Base-by-base conservation (phyloP, 2,113 vertebrate species). In the Cyprinodon brontotheroides region DNA sequence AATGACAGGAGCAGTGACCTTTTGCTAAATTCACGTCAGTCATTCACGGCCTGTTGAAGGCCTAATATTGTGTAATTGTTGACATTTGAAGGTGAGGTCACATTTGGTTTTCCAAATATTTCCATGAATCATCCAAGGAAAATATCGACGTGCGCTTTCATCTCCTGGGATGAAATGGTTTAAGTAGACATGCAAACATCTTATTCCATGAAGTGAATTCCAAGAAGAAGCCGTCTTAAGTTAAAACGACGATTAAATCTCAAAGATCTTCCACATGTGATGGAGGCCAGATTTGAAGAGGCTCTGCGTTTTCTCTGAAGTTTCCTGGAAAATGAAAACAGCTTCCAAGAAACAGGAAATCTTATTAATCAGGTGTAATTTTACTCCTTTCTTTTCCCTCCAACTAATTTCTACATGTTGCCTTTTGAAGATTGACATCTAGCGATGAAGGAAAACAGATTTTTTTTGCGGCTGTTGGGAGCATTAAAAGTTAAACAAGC, bases 91-190 rank as follows among this genome's bases (percentile, higher is more conserved):
- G 10, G 53, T 20, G 12, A 61, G 11, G 11, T 29, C 20, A 22
- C 62, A 73, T 76, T 74, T 79, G 61, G 62, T 65, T 80, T 11
- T 13, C 29, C 22, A 79, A 78, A 67, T 62, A 13, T 65, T 74
- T 59, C 61, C 38, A 67, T 13, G 37, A 12, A n/a, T 48, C 36
- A 29, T 50, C 36, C n/a, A 70, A 68, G 22, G 29, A 65, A 72
- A 77, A 63, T 10, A 29, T 72, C 39, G n/a, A 73, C 73, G 17
- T 4, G 39, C 48, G 37, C 38, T 14, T 29, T 12, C 29, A 13
- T 74, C 61, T 40, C 5, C n/a, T 12, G 47, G 20, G 68, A n/a
- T 71, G 8, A 47, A 37, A 50, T 20, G 2, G 72, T 79, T 62
- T 22, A 45, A 36, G 36, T 13, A 3, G 74, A 68, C 63, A 59